phyloP scores from a whole-genome alignment of 1,140 invertebrate genomes.

The Amphibalanus amphitrite region DNA sequence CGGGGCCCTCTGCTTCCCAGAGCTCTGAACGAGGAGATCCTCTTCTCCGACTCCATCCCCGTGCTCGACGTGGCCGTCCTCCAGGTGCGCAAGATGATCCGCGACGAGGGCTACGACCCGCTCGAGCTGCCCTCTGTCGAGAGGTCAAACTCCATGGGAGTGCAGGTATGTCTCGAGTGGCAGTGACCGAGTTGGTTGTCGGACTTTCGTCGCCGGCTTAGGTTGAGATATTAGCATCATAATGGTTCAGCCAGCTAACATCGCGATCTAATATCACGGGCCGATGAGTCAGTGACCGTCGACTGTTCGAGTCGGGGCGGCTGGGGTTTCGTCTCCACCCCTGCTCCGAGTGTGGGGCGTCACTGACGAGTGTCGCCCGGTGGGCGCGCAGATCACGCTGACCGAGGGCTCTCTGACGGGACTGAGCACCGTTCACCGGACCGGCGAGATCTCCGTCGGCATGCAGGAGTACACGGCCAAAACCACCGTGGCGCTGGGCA shows the following conservation, averaged over 20 bases:
- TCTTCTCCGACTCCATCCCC: conserved; percentile 2
- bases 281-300: no score
- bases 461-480: neutral
- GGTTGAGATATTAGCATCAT: no score
- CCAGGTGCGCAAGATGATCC: neutral
- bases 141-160: neutral
- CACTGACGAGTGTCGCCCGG: no score
- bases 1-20: neutral
- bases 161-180: neutral
- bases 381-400: neutral
- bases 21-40: neutral
- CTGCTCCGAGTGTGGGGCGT: no score
- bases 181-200: no score
- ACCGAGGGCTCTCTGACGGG: neutral
- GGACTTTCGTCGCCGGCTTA: no score
- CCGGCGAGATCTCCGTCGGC: conserved; percentile 1
- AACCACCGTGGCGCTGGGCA: neutral
- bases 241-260: no score
- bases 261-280: no score
- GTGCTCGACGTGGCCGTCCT: conserved; percentile 1
- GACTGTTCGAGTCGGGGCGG: no score
- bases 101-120: conserved; percentile 2
- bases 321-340: no score
- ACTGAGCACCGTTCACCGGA: neutral
- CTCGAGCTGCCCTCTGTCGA: neutral